Evolutionary conservation across 2,888 invertebrate species (phyloP).

Genomic region (Chrysolina oricalcia): DNA sequence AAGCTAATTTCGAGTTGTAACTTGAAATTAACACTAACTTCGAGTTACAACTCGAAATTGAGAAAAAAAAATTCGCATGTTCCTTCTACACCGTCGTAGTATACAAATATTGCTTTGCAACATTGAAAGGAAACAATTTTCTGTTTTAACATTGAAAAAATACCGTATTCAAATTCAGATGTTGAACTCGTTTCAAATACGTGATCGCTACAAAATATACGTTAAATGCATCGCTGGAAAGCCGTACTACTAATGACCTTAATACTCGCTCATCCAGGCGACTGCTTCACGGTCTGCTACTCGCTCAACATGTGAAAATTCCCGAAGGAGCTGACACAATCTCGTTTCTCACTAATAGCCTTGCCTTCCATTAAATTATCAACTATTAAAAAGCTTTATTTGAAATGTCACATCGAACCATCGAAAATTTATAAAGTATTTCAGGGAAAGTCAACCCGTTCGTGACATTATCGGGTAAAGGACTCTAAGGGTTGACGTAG

Average conservation of each 20-base stretch:
- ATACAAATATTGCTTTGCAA: too few species aligned
- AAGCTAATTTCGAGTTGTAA: too few species aligned
- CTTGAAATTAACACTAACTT: too few species aligned
- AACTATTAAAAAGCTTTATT: conserved; percentile 55
- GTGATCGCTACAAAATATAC: background rate
- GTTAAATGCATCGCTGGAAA: conserved; percentile 46
- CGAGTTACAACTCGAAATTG: too few species aligned
- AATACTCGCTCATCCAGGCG: conserved; percentile 64
- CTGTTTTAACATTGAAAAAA: too few species aligned
- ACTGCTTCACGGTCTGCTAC: conserved; percentile 66
- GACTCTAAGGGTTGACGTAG: background rate
- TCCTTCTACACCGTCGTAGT: too few species aligned
- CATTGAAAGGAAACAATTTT: too few species aligned
- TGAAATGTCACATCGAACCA: conserved; percentile 50
- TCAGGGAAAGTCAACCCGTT: background rate
- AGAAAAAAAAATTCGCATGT: too few species aligned
- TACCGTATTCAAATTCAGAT: background rate
- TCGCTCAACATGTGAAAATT: conserved; percentile 68
- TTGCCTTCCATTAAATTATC: conserved; percentile 53
- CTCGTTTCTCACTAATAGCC: conserved; percentile 55
- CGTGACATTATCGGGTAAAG: conserved; percentile 22
- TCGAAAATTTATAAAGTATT: conserved; percentile 22
- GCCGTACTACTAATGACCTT: conserved; percentile 63
- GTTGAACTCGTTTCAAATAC: background rate
- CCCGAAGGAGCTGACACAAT: conserved; percentile 65